Evolutionary conservation across 2,888 invertebrate species (phyloP).

Genomic region (Bruchidius siliquastri): DNA sequence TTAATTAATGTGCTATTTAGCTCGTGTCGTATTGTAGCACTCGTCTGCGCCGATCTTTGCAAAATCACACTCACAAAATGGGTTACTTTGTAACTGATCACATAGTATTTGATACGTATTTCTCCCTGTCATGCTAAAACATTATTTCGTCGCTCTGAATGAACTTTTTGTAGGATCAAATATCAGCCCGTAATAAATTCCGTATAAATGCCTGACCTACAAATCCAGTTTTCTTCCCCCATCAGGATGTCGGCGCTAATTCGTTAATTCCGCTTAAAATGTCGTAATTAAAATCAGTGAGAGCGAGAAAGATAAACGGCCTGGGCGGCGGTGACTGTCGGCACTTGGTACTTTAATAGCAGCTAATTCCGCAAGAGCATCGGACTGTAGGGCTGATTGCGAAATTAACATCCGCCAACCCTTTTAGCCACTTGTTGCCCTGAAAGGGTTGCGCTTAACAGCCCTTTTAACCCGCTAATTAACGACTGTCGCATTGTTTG

Average conservation of each 20-base stretch:
- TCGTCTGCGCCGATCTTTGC: no score
- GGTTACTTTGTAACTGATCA: no score
- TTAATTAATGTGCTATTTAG: no score
- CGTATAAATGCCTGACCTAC: neutral
- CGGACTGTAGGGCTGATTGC: constrained; percentile 33
- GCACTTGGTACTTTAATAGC: constrained; percentile 34
- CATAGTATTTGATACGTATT: no score
- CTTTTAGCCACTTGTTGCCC: constrained; percentile 38
- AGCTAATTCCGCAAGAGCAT: constrained; percentile 21
- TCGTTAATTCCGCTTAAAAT: neutral
- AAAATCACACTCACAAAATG: no score
- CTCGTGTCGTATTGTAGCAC: no score
- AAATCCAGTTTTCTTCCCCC: neutral
- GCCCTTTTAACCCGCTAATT: constrained; percentile 30
- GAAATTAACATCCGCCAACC: constrained; percentile 37
- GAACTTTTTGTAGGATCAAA: neutral
- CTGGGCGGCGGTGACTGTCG: constrained; percentile 20
- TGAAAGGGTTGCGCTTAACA: constrained; percentile 28
- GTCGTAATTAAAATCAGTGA: neutral
- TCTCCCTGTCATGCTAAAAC: no score
- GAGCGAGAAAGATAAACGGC: constrained; percentile 11
- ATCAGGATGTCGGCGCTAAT: neutral
- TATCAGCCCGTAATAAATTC: neutral
- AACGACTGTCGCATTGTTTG: constrained; percentile 35
- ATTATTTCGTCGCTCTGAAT: no score